Evolutionary conservation across 2,888 invertebrate genomes (phyloP).

Genomic region (Deroplatys truncata): DNA sequence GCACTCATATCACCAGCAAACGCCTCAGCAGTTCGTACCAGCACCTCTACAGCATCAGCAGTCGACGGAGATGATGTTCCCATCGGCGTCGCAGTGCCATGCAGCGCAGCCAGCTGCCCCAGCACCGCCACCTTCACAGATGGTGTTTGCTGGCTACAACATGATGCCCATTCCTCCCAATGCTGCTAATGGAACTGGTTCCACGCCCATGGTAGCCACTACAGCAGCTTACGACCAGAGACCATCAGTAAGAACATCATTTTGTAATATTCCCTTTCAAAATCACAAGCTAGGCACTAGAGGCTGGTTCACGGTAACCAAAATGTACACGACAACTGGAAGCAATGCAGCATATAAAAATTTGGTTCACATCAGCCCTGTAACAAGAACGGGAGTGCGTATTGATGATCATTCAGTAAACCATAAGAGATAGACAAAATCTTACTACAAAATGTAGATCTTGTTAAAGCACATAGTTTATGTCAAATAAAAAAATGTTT

Average conservation of each 20-base stretch:
- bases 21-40: not conserved
- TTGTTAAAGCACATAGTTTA: too few relatives aligned
- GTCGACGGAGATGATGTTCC: not conserved
- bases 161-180: not conserved
- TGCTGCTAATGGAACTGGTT: not conserved
- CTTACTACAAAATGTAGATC: too few relatives aligned
- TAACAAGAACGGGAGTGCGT: too few relatives aligned
- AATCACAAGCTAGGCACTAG: too few relatives aligned
- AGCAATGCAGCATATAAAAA: too few relatives aligned
- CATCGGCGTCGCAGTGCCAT: not conserved
- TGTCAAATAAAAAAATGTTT: too few relatives aligned
- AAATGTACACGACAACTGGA: too few relatives aligned
- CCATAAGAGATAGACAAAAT: too few relatives aligned
- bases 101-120: not conserved
- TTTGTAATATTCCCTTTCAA: too few relatives aligned
- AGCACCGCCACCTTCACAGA: not conserved
- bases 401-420: too few relatives aligned
- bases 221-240: slow-evolving; percentile 16
- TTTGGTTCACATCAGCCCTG: too few relatives aligned
- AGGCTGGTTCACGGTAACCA: too few relatives aligned
- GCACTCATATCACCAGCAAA: not conserved
- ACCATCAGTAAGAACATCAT: not conserved
- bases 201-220: not conserved
- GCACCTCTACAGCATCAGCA: slow-evolving; percentile 1
- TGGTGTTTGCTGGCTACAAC: slow-evolving; percentile 11